These are phyloP conservation scores for Cliona cf. orientalis DNA, from an alignment of 37 sponge, comb jelly and placozoan species.

Conservation along the genomic window DNA sequence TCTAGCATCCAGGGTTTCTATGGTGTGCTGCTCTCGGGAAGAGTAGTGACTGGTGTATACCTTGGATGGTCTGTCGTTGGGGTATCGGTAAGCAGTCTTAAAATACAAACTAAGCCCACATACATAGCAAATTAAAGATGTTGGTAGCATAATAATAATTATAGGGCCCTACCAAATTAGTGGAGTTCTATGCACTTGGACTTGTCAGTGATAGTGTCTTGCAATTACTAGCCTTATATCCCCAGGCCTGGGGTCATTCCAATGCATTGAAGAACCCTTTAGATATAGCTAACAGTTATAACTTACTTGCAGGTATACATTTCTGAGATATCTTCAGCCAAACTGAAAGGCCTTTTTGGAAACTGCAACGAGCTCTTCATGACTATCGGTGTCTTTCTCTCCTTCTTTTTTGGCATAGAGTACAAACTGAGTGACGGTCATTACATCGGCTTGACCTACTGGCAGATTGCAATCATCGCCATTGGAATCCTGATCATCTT, in stretches of 20 bases:
- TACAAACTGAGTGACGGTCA: background rate
- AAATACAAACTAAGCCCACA: too few relatives aligned
- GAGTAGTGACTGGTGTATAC: slow-evolving; percentile 67
- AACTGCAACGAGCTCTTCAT: slow-evolving; percentile 73
- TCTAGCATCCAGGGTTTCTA: slow-evolving; percentile 11
- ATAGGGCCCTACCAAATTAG: too few relatives aligned
- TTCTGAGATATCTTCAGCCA: slow-evolving; percentile 68
- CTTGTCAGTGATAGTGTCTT: too few relatives aligned
- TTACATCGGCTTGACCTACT: slow-evolving; percentile 20
- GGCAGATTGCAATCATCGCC: slow-evolving; percentile 45
- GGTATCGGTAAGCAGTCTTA: slow-evolving; percentile 65
- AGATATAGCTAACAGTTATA: too few relatives aligned
- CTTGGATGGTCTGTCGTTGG: slow-evolving; percentile 53
- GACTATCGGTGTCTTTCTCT: slow-evolving; percentile 72
- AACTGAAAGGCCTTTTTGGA: slow-evolving; percentile 71
- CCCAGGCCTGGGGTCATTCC: too few relatives aligned
- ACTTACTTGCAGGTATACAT: slow-evolving; percentile 78
- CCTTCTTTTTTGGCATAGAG: slow-evolving; percentile 46
- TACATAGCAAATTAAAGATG: too few relatives aligned
- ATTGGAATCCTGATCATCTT: slow-evolving; percentile 44
- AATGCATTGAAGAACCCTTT: too few relatives aligned
- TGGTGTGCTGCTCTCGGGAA: slow-evolving; percentile 37
- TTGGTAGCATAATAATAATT: too few relatives aligned
- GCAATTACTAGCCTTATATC: too few relatives aligned
- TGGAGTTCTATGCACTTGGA: too few relatives aligned